A percentile compares a stretch with the other conserved stretches of the same genome.
Evolutionary conservation across 2,888 invertebrate species (phyloP).

Genomic region (Autographa gamma): DNA sequence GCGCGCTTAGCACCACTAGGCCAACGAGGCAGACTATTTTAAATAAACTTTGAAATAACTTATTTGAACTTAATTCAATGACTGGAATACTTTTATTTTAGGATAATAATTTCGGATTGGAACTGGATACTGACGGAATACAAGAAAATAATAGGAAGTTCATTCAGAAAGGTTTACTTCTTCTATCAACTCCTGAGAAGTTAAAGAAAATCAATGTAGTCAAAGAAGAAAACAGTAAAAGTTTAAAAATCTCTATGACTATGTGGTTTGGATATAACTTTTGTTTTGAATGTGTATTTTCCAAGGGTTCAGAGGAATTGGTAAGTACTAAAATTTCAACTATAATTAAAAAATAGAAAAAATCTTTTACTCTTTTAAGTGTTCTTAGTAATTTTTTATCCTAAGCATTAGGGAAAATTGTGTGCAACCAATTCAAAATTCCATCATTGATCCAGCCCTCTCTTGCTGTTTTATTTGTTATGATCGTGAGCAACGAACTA

Average conservation of each 20-base stretch:
- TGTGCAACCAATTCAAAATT: too few relatives aligned
- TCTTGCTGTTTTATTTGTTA: too few relatives aligned
- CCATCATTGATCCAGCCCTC: too few relatives aligned
- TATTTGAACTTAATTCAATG: too few relatives aligned
- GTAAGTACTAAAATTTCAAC: constrained; percentile 62
- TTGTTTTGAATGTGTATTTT: constrained; percentile 65
- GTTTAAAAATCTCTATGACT: constrained; percentile 61
- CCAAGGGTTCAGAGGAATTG: constrained; percentile 69
- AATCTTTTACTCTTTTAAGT: too few relatives aligned
- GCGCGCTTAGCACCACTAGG: too few relatives aligned
- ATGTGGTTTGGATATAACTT: constrained; percentile 69
- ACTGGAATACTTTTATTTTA: constrained; percentile 57
- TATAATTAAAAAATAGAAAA: too few relatives aligned
- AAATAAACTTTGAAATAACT: too few relatives aligned
- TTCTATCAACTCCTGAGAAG: constrained; percentile 68
- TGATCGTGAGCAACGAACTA: too few relatives aligned
- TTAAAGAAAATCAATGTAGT: constrained; percentile 61
- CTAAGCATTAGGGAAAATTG: too few relatives aligned
- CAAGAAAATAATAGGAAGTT: constrained; percentile 66
- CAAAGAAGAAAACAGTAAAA: constrained; percentile 52
- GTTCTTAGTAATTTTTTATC: too few relatives aligned
- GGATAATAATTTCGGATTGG: constrained; percentile 66
- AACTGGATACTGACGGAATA: constrained; percentile 50
- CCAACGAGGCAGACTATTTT: too few relatives aligned
- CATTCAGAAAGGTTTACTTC: constrained; percentile 66